These are phyloP conservation scores for Thymelicus sylvestris DNA, from an alignment of 2,888 invertebrate species.

Conservation along the genomic window DNA sequence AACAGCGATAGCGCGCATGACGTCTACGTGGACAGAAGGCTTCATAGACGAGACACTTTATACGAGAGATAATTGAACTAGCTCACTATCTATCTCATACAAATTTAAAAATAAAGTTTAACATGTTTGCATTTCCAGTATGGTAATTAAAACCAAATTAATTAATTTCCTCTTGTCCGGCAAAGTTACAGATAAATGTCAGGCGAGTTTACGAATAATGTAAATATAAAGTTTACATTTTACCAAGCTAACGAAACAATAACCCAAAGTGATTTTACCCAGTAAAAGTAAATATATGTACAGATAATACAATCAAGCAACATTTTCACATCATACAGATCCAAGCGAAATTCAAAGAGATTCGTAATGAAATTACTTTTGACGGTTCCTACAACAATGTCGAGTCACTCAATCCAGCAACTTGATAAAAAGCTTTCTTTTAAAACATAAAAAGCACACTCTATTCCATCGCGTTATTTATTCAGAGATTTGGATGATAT, in stretches of 20 bases:
- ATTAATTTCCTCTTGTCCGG: no score
- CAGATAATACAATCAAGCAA: conserved; percentile 6
- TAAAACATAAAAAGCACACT: conserved; percentile 36
- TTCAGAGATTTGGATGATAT: conserved; percentile 32
- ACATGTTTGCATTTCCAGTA: no score
- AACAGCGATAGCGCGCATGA: no score
- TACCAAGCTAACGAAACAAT: not conserved
- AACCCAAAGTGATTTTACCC: not conserved
- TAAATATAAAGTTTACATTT: no score
- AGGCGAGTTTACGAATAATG: no score
- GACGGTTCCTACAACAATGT: conserved; percentile 17
- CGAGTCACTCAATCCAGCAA: conserved; percentile 29
- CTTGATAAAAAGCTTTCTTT: conserved; percentile 35
- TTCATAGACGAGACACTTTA: no score
- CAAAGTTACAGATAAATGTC: no score
- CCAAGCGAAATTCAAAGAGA: conserved; percentile 19
- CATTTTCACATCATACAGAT: conserved; percentile 22
- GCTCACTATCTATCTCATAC: no score
- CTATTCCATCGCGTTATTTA: conserved; percentile 33
- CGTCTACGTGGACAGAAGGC: no score
- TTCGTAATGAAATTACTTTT: conserved; percentile 34
- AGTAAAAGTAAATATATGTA: conserved; percentile 5
- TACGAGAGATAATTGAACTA: no score
- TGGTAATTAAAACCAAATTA: no score
- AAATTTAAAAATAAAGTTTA: no score